phyloP scores from a whole-genome alignment of 2,797 vertebrate genomes.

The Tarsius wallacei region DNA sequence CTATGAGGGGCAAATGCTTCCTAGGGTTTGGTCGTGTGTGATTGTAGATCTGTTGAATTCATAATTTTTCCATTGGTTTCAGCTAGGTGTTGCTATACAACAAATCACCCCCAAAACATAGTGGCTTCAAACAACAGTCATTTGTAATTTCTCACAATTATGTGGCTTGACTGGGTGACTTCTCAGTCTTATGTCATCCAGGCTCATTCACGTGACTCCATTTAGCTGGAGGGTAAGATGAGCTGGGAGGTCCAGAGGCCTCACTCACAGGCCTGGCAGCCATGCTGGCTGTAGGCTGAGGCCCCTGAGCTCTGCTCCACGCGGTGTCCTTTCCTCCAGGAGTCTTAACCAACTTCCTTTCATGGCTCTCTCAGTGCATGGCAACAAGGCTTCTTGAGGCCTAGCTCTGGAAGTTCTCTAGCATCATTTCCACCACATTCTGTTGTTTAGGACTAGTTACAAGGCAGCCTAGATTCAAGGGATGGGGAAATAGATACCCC shows the following conservation, averaged over 20 bases:
- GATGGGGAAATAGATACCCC: neutral
- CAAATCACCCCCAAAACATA: neutral
- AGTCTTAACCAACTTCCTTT: neutral
- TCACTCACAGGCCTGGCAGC: neutral
- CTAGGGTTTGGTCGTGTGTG: neutral
- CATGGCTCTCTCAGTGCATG: neutral
- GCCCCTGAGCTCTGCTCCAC: rapidly evolving
- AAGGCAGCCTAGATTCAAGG: neutral
- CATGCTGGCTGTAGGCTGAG: neutral
- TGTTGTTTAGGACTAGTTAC: neutral
- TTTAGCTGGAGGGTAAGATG: neutral
- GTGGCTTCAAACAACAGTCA: neutral
- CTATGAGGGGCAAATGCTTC: neutral
- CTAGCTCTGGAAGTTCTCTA: rapidly evolving
- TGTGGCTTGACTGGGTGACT: neutral
- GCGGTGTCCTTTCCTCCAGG: neutral
- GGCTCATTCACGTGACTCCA: neutral
- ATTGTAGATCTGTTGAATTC: neutral
- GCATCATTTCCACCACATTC: neutral
- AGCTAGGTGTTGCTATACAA: neutral
- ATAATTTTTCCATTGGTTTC: neutral
- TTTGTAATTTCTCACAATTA: neutral
- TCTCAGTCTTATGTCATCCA: neutral
- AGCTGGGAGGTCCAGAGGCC: neutral
- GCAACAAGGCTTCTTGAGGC: neutral